Evolutionary conservation across 2,113 vertebrate genomes (phyloP).

Genomic region (Pteropus alecto): DNA sequence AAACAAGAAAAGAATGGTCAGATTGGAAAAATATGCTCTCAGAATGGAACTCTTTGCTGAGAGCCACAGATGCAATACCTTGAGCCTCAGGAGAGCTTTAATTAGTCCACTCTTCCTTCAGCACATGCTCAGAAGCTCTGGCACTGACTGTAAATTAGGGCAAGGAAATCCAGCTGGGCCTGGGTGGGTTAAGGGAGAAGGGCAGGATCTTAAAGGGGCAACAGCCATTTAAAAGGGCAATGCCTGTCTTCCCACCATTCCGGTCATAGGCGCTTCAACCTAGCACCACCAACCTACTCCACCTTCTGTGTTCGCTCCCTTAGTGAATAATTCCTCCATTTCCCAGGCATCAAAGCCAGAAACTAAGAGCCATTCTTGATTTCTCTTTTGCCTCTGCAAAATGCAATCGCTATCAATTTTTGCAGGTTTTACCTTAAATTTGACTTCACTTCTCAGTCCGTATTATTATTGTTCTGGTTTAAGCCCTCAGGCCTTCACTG

Average conservation of each 20-base stretch:
- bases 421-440: not conserved
- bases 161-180: slow-evolving; percentile 52
- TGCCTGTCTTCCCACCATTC: not conserved
- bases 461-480: not conserved
- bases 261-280: not conserved
- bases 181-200: slow-evolving; percentile 58
- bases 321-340: not conserved
- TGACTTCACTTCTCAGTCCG: not conserved
- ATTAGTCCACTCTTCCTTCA: slow-evolving; percentile 42
- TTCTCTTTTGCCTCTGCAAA: not conserved
- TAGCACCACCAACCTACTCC: not conserved
- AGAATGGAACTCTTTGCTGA: slow-evolving; percentile 46
- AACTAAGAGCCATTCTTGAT: not conserved
- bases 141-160: slow-evolving; percentile 48
- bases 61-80: slow-evolving; percentile 61
- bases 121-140: slow-evolving; percentile 55
- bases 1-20: slow-evolving; percentile 8
- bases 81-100: slow-evolving; percentile 61
- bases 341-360: not conserved
- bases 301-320: not conserved
- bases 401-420: not conserved
- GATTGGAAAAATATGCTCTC: not conserved
- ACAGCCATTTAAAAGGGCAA: slow-evolving; percentile 50
- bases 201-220: slow-evolving; percentile 65
- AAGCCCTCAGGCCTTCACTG: not conserved